A percentile compares a stretch with the other conserved stretches of the same genome.
Conservation (phyloP, 2,797 vertebrate species). For the Nyctibius grandis region DNA sequence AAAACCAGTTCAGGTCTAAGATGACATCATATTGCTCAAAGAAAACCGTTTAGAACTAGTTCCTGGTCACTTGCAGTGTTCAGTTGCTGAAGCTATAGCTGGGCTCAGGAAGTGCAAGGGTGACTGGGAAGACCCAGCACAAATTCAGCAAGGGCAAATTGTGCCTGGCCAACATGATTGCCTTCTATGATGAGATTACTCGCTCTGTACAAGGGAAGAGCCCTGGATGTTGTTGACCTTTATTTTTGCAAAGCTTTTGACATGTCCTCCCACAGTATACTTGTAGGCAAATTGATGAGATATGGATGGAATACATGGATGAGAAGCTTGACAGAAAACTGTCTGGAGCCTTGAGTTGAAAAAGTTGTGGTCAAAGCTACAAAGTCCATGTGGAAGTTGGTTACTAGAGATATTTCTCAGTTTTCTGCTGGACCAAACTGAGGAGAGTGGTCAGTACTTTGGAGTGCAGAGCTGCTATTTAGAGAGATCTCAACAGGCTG, state of each 20-base stretch:
- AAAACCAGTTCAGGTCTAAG: neutral
- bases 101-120: neutral
- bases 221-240: neutral
- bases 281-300: neutral
- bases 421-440: neutral
- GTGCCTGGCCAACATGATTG: neutral
- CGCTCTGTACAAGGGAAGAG: neutral
- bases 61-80: fast-evolving
- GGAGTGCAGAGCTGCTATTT: neutral
- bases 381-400: neutral
- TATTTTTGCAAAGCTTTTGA: neutral
- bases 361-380: neutral
- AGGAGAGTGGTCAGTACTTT: neutral
- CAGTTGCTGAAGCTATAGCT: neutral
- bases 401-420: neutral
- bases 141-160: neutral
- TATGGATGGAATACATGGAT: neutral
- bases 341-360: neutral
- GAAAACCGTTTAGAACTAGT: neutral
- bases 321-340: neutral
- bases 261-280: neutral
- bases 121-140: neutral
- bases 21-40: neutral
- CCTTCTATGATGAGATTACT: neutral
- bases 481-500: neutral